phyloP scores from a whole-genome alignment of 92 coral and sea anemone genomes.

The Galaxea fascicularis region DNA sequence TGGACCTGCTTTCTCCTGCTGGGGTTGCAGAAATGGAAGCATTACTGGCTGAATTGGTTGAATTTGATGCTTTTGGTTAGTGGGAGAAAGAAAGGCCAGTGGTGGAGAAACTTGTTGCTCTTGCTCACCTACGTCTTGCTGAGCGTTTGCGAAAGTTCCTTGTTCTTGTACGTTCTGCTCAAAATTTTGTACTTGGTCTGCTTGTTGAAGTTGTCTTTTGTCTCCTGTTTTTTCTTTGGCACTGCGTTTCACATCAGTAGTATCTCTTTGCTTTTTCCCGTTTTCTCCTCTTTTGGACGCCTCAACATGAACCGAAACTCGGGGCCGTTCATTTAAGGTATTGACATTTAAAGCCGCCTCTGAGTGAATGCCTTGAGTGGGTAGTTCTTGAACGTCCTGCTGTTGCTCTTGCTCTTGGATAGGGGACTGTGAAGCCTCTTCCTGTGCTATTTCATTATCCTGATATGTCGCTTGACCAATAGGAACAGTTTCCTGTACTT shows the following conservation, averaged over 20 bases:
- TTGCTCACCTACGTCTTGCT: background rate
- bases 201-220: conserved; percentile 19
- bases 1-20: conserved; percentile 20
- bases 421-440: background rate
- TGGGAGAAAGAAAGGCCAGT: no score
- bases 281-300: conserved; percentile 26
- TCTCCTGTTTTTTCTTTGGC: background rate
- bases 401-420: conserved; percentile 6
- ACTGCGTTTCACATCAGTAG: background rate
- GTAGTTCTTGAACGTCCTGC: background rate
- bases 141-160: background rate
- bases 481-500: conserved; percentile 12
- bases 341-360: background rate
- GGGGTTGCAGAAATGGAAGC: background rate
- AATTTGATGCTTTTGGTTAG: no score
- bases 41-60: no score
- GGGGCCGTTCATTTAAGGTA: conserved; percentile 13
- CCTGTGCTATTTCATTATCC: conserved; percentile 5
- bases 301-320: conserved; percentile 41
- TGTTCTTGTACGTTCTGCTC: conserved; percentile 2
- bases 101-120: background rate
- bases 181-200: background rate
- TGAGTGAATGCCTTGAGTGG: background rate
- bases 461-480: conserved; percentile 6
- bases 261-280: background rate